Conservation (phyloP, 2,797 vertebrate species). For the Chromobotia macracanthus region DNA sequence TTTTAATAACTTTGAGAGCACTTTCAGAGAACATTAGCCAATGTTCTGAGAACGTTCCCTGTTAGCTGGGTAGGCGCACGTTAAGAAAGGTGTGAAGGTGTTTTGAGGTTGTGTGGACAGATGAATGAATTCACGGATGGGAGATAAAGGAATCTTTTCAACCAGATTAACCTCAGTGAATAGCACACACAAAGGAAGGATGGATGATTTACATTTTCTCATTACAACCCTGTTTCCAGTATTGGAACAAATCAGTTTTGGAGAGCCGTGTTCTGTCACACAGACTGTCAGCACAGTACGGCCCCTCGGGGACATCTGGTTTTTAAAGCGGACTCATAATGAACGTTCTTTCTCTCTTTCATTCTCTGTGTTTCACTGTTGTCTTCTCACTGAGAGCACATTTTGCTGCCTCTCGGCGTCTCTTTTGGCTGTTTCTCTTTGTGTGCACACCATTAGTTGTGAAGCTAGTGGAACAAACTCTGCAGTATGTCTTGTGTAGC, state of each 20-base stretch:
- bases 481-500: background rate
- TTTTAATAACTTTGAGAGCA: too few species aligned
- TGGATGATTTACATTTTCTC: conserved; percentile 1
- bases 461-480: conserved; percentile 11
- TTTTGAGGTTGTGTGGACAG: background rate
- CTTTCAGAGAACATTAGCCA: too few species aligned
- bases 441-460: conserved; percentile 1
- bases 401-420: background rate
- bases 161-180: background rate
- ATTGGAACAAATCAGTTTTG: background rate
- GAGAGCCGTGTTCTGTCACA: background rate
- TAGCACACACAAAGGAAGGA: background rate
- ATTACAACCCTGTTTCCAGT: background rate
- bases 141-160: background rate
- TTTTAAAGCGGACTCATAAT: background rate
- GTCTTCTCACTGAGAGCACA: background rate
- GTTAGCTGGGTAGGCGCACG: too few species aligned
- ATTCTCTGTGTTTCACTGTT: background rate
- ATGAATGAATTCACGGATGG: background rate
- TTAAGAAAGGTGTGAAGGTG: background rate
- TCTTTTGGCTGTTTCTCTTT: conserved; percentile 1
- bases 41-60: too few species aligned
- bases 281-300: background rate
- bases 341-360: background rate
- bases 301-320: background rate